Evolutionary conservation across 2,888 invertebrate genomes (phyloP).

Genomic region (Encarsia formosa): DNA sequence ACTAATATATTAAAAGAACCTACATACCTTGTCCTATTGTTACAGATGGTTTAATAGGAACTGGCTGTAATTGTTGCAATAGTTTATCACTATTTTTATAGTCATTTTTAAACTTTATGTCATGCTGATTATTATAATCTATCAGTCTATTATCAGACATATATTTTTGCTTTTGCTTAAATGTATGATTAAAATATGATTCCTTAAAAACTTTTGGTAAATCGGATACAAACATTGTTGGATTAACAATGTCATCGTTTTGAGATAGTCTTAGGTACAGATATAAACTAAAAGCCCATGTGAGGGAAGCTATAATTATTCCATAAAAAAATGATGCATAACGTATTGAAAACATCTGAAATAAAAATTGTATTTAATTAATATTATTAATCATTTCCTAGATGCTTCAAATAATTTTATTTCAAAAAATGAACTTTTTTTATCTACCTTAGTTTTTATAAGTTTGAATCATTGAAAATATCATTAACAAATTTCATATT

Average conservation of each 20-base stretch:
- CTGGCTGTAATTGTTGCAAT: conserved; percentile 52
- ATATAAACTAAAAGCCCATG: conserved; percentile 71
- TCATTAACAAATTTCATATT: no score
- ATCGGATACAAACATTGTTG: conserved; percentile 48
- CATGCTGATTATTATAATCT: conserved; percentile 12
- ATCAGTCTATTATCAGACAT: conserved; percentile 1
- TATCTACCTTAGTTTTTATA: no score
- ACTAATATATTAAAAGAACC: neutral
- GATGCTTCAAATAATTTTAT: no score
- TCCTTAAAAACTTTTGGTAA: conserved; percentile 34
- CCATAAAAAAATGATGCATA: conserved; percentile 67
- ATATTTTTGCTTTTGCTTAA: conserved; percentile 31
- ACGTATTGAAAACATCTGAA: conserved; percentile 45
- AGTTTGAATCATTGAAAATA: no score
- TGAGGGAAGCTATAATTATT: conserved; percentile 68
- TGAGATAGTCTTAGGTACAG: conserved; percentile 63
- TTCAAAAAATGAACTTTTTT: no score
- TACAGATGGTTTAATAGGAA: conserved; percentile 43
- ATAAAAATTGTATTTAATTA: neutral
- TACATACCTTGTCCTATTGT: conserved; percentile 43
- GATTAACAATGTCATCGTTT: conserved; percentile 39
- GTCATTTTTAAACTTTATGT: conserved; percentile 17
- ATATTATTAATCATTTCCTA: no score
- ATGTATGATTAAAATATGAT: no score
- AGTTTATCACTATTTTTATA: conserved; percentile 52